Conservation (phyloP, 2,113 vertebrate species). For the Oceanites oceanicus region DNA sequence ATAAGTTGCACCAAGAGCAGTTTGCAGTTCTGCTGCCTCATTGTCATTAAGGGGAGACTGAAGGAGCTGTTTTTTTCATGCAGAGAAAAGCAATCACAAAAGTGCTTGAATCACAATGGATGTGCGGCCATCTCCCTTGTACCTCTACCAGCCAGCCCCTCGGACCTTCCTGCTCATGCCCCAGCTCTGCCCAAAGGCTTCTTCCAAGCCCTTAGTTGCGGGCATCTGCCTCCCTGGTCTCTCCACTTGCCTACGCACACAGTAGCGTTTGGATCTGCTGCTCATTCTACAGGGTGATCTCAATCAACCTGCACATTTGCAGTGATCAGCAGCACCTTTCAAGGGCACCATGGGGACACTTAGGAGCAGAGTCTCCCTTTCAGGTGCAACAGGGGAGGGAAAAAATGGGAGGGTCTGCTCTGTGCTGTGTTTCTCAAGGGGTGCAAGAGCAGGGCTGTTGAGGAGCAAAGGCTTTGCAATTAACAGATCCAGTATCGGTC, state of each 20-base stretch:
- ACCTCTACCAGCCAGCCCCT: rapidly evolving
- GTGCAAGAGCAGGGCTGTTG: not conserved
- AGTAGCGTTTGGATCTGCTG: not conserved
- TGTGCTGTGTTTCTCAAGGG: not conserved
- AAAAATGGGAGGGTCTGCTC: not conserved
- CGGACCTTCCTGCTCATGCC: not conserved
- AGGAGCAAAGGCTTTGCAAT: not conserved
- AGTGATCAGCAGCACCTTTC: not conserved
- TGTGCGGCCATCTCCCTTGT: too few relatives aligned
- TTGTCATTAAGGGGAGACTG: not conserved
- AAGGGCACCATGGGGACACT: not conserved
- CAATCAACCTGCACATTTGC: not conserved
- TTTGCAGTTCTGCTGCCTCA: not conserved
- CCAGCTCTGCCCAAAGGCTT: not conserved
- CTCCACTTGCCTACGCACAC: rapidly evolving
- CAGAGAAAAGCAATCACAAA: not conserved
- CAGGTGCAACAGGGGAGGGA: not conserved
- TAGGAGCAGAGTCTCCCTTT: not conserved
- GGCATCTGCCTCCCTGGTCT: not conserved
- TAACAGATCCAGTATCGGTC: not conserved
- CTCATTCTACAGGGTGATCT: not conserved
- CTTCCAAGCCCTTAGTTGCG: not conserved
- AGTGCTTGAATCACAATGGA: rapidly evolving
- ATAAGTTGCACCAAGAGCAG: not conserved
- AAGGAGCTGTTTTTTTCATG: not conserved